Conservation (phyloP, 2,888 invertebrate species). For the Cantharis nigra region DNA sequence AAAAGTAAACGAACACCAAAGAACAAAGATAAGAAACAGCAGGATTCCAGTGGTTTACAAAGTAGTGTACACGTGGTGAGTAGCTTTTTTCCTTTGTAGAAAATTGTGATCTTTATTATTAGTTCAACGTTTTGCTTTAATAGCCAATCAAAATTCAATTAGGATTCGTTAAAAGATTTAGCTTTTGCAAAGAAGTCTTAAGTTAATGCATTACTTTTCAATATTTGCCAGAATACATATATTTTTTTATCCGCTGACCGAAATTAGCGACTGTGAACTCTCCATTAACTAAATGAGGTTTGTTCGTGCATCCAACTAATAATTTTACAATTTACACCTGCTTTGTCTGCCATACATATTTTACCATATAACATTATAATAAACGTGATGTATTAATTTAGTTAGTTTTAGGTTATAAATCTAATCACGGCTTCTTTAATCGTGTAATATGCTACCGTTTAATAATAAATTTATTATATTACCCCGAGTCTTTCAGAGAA, state of each 20-base stretch:
- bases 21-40: conserved; percentile 73
- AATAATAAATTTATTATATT: not conserved
- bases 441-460: not conserved
- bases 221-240: conserved; percentile 29
- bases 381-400: conserved; percentile 14
- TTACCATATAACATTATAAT: not conserved
- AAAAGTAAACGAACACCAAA: conserved; percentile 88
- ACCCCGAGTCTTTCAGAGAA: not conserved
- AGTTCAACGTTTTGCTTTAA: not conserved
- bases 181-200: not conserved
- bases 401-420: conserved; percentile 7
- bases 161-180: not conserved
- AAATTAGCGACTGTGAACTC: conserved; percentile 15
- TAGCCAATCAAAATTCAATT: not conserved
- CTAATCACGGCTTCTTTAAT: not conserved
- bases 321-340: conserved; percentile 24
- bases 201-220: conserved; percentile 26
- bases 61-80: conserved; percentile 79
- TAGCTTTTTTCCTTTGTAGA: conserved; percentile 30
- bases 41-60: conserved; percentile 63
- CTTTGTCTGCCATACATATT: conserved; percentile 3
- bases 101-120: not conserved
- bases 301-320: conserved; percentile 20
- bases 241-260: conserved; percentile 27
- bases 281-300: conserved; percentile 20